Conservation (phyloP, 1,140 invertebrate species). For the Caenorhabditis briggsae region DNA sequence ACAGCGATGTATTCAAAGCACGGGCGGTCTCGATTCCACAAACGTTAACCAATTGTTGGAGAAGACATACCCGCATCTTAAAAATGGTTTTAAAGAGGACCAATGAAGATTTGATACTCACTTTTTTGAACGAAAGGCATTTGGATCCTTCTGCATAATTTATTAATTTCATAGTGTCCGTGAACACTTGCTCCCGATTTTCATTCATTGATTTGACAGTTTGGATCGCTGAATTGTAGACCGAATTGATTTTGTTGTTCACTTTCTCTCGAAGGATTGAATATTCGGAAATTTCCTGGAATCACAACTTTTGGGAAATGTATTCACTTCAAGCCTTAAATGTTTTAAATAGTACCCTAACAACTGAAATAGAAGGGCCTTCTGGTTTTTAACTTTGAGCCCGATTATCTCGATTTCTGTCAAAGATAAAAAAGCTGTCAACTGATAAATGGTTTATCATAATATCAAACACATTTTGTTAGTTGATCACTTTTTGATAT, state of each 20-base stretch:
- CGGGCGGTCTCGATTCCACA: conserved; percentile 21
- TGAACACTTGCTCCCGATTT: not conserved
- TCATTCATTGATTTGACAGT: conserved; percentile 43
- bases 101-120: not conserved
- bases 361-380: too few species aligned
- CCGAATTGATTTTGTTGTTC: conserved; percentile 42
- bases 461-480: too few species aligned
- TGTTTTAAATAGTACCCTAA: too few species aligned
- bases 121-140: conserved; percentile 57
- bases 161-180: conserved; percentile 40
- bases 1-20: conserved; percentile 33
- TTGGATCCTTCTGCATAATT: conserved; percentile 55
- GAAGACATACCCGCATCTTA: conserved; percentile 49
- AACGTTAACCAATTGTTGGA: not conserved
- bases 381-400: too few species aligned
- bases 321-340: not conserved
- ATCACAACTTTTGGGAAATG: not conserved
- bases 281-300: conserved; percentile 36
- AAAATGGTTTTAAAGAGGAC: not conserved
- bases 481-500: too few species aligned
- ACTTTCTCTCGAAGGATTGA: conserved; percentile 27
- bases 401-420: too few species aligned
- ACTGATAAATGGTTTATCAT: too few species aligned
- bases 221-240: conserved; percentile 35
- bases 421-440: too few species aligned